Conservation (phyloP, 2,113 vertebrate species). For the Dipodomys spectabilis region DNA sequence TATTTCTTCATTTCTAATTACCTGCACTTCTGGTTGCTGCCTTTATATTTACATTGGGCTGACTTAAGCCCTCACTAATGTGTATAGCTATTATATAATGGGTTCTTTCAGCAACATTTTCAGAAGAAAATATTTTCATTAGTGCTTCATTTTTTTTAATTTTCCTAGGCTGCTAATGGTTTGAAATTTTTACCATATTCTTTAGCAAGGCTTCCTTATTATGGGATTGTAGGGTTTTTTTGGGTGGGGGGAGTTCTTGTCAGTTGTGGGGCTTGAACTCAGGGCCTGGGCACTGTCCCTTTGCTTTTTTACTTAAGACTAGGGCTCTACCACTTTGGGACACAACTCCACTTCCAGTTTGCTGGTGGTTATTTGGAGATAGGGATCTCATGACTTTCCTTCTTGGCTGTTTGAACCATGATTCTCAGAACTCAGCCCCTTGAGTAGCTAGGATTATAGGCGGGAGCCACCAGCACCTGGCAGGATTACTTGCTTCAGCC, state of each 20-base stretch:
- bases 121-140: not conserved
- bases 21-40: not conserved
- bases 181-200: conserved; percentile 15
- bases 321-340: too few relatives aligned
- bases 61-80: not conserved
- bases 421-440: too few relatives aligned
- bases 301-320: too few relatives aligned
- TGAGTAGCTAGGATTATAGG: not conserved
- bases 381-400: too few relatives aligned
- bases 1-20: conserved; percentile 36
- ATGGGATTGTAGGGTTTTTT: not conserved
- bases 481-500: too few relatives aligned
- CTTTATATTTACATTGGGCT: conserved; percentile 35
- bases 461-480: not conserved
- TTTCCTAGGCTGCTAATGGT: conserved; percentile 26
- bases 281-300: too few relatives aligned
- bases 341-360: too few relatives aligned
- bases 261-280: too few relatives aligned
- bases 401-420: too few relatives aligned
- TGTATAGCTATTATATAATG: conserved; percentile 27
- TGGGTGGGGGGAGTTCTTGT: too few relatives aligned
- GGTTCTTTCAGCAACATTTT: conserved; percentile 12
- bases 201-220: not conserved
- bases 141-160: conserved; percentile 14
- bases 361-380: too few relatives aligned